A percentile compares a stretch with the other conserved stretches of the same genome.
These are phyloP conservation scores for Agriopis marginaria DNA, from an alignment of 2,888 invertebrate genomes.

Conservation along the genomic window DNA sequence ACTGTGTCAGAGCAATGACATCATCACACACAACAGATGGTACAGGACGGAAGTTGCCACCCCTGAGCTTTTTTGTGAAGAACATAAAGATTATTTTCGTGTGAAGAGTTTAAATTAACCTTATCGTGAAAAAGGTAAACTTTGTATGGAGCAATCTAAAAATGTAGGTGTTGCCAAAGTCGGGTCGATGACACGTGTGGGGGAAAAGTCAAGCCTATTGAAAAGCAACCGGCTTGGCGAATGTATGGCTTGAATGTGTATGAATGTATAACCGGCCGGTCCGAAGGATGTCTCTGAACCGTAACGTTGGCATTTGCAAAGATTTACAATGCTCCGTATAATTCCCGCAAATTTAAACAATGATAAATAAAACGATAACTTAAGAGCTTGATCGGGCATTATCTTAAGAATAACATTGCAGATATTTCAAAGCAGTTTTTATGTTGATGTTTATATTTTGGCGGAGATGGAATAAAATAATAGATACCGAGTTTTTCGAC, in stretches of 20 bases:
- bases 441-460: too few relatives aligned
- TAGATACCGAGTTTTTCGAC: too few relatives aligned
- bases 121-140: conserved; percentile 38
- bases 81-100: conserved; percentile 33
- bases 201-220: conserved; percentile 52
- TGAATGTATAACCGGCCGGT: conserved; percentile 50
- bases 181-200: conserved; percentile 40
- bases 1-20: conserved; percentile 60
- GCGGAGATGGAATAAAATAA: too few relatives aligned
- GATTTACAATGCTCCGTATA: conserved; percentile 41
- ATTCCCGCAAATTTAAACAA: conserved; percentile 26
- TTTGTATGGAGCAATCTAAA: conserved; percentile 39
- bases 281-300: conserved; percentile 56
- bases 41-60: conserved; percentile 23
- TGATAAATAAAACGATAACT: conserved; percentile 7
- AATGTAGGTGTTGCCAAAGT: conserved; percentile 46
- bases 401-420: neutral
- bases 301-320: conserved; percentile 36
- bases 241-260: conserved; percentile 15
- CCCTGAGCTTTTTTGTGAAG: conserved; percentile 31
- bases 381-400: neutral
- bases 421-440: too few relatives aligned
- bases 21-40: conserved; percentile 42
- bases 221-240: conserved; percentile 46
- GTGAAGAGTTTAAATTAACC: neutral